Evolutionary conservation across 2,888 invertebrate genomes (phyloP).

Genomic region (Lydus trimaculatus): DNA sequence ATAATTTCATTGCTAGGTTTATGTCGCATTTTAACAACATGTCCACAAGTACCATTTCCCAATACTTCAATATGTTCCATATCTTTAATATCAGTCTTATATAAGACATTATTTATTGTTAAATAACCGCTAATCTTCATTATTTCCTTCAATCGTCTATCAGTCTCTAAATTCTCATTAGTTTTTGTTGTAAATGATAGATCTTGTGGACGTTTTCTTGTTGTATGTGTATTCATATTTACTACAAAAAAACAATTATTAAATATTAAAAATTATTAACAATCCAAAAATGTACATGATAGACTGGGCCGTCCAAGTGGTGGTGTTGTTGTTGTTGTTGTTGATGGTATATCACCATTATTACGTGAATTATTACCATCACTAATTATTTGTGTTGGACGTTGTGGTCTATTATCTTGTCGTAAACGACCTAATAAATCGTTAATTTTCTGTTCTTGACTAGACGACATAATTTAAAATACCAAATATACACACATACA

Average conservation of each 20-base stretch:
- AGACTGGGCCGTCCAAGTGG: slow-evolving; percentile 41
- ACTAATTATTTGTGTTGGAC: slow-evolving; percentile 52
- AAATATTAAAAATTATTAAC: slow-evolving; percentile 11
- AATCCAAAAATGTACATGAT: slow-evolving; percentile 37
- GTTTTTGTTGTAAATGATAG: slow-evolving; percentile 69
- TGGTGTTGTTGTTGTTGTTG: slow-evolving; percentile 33
- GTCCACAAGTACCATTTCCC: slow-evolving; percentile 96
- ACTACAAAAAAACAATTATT: neutral
- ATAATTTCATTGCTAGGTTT: slow-evolving; percentile 84
- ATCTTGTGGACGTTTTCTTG: slow-evolving; percentile 63
- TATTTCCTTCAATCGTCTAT: slow-evolving; percentile 88
- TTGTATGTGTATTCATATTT: slow-evolving; percentile 28
- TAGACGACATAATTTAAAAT: slow-evolving; percentile 65
- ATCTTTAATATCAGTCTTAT: slow-evolving; percentile 82
- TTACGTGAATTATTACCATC: slow-evolving; percentile 45
- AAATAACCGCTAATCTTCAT: slow-evolving; percentile 93
- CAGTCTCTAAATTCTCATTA: slow-evolving; percentile 70
- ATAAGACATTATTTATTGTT: slow-evolving; percentile 80
- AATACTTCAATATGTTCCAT: slow-evolving; percentile 86
- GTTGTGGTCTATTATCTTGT: slow-evolving; percentile 63
- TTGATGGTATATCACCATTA: slow-evolving; percentile 26
- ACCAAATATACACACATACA: slow-evolving; percentile 15
- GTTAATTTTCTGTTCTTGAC: slow-evolving; percentile 81
- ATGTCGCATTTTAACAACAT: slow-evolving; percentile 96
- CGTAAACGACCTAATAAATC: slow-evolving; percentile 82